Percentiles rank a stretch among this genome's conserved stretches.
Evolutionary conservation across 1,140 invertebrate genomes (phyloP).

Genomic region (Panonychus citri): DNA sequence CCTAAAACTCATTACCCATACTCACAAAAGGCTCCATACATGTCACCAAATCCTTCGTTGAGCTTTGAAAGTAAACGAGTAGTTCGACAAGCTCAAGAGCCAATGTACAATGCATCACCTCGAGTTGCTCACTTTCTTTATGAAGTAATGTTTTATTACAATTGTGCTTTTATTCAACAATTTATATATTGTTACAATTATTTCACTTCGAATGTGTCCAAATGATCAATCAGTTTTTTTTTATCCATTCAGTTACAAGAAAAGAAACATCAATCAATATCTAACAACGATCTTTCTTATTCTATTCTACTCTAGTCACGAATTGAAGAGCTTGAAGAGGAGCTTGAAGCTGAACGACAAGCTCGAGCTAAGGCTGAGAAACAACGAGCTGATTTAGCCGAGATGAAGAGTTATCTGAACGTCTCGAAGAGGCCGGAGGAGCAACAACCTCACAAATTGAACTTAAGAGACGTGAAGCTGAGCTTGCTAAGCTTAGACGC

Average conservation of each 20-base stretch:
- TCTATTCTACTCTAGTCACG: slow-evolving; percentile 42
- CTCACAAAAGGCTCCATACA: slow-evolving; percentile 5
- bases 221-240: no score
- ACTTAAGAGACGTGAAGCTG: slow-evolving; percentile 97
- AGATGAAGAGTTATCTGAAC: slow-evolving; percentile 85
- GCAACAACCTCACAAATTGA: slow-evolving; percentile 86
- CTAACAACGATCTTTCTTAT: neutral
- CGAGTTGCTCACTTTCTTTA: slow-evolving; percentile 10
- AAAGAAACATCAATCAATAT: no score
- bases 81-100: slow-evolving; percentile 9
- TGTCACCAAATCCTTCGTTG: slow-evolving; percentile 5
- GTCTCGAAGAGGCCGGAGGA: slow-evolving; percentile 93
- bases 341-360: slow-evolving; percentile 89
- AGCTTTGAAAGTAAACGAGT: slow-evolving; percentile 11
- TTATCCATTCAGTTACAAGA: no score
- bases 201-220: no score
- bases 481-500: slow-evolving; percentile 87
- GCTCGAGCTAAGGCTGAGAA: slow-evolving; percentile 94
- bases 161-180: no score
- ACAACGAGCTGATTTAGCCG: slow-evolving; percentile 82
- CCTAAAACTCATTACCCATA: slow-evolving; percentile 6
- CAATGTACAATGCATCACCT: slow-evolving; percentile 8
- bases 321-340: slow-evolving; percentile 91
- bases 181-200: no score
- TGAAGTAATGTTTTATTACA: slow-evolving; percentile 4